These are phyloP conservation scores for Marasmarcha lunaedactyla DNA, from an alignment of 2,888 invertebrate genomes.

Conservation along the genomic window DNA sequence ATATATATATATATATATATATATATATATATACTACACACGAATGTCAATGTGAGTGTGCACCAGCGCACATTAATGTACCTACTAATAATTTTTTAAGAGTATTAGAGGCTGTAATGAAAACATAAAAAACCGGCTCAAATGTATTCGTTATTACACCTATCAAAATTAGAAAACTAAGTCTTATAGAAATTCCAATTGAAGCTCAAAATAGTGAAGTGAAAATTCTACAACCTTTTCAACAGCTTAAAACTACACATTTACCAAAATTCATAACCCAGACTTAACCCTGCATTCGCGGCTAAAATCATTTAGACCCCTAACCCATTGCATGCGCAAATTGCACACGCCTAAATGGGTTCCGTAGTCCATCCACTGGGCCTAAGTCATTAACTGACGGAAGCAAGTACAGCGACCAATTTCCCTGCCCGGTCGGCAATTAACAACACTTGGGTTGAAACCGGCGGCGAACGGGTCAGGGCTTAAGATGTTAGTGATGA, in stretches of 20 bases:
- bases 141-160: too few relatives aligned
- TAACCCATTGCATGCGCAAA: conserved; percentile 45
- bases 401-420: conserved; percentile 65
- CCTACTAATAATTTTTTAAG: too few relatives aligned
- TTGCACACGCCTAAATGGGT: conserved; percentile 63
- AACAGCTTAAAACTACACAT: conserved; percentile 12
- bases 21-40: too few relatives aligned
- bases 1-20: too few relatives aligned
- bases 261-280: not conserved
- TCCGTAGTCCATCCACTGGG: conserved; percentile 61
- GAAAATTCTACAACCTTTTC: too few relatives aligned
- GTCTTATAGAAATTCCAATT: too few relatives aligned
- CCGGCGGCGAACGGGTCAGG: conserved; percentile 42
- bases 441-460: conserved; percentile 52
- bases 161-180: too few relatives aligned
- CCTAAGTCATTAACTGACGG: conserved; percentile 65
- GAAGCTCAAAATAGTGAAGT: too few relatives aligned
- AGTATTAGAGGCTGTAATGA: too few relatives aligned
- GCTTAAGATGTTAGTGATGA: conserved; percentile 66
- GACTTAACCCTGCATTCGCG: not conserved
- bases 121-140: too few relatives aligned
- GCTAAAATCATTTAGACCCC: conserved; percentile 22
- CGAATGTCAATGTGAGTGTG: too few relatives aligned
- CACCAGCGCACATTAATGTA: too few relatives aligned
- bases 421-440: conserved; percentile 65